A percentile compares a stretch with the other conserved stretches of the same genome.
These are phyloP conservation scores for Lasioglossum albipes DNA, from an alignment of 1,140 invertebrate species.

Conservation along the genomic window DNA sequence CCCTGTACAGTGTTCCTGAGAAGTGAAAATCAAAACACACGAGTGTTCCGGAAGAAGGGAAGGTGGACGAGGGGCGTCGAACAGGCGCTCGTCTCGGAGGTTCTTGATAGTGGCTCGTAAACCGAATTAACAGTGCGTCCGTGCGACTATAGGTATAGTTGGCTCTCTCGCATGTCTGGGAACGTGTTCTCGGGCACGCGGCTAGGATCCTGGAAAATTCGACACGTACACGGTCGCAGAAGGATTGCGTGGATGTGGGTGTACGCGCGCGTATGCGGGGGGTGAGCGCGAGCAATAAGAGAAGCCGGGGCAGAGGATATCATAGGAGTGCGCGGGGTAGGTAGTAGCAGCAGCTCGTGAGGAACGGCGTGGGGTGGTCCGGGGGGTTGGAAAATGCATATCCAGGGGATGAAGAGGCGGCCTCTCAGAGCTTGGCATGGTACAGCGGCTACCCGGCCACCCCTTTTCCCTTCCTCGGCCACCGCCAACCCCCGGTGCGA, in stretches of 20 bases:
- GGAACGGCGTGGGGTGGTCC: slow-evolving; percentile 23
- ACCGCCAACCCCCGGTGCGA: slow-evolving; percentile 35
- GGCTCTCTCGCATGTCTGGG: neutral
- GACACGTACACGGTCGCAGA: neutral
- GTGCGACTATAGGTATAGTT: slow-evolving; percentile 19
- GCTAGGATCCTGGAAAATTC: slow-evolving; percentile 13
- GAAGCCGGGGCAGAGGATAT: slow-evolving; percentile 48
- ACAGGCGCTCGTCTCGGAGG: slow-evolving; percentile 43
- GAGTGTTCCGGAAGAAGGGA: too few relatives aligned
- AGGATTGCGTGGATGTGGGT: neutral
- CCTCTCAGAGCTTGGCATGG: slow-evolving; percentile 62
- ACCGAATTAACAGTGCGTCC: slow-evolving; percentile 71
- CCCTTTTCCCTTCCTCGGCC: slow-evolving; percentile 34
- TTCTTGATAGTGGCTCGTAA: slow-evolving; percentile 72
- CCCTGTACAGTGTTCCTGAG: too few relatives aligned
- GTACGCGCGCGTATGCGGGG: neutral
- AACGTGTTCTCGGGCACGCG: neutral
- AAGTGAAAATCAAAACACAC: too few relatives aligned
- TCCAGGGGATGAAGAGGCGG: slow-evolving; percentile 62
- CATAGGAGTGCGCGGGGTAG: slow-evolving; percentile 37
- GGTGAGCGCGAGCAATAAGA: too few relatives aligned
- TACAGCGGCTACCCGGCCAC: slow-evolving; percentile 58
- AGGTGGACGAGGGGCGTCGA: too few relatives aligned
- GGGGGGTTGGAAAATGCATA: slow-evolving; percentile 63
- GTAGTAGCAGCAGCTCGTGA: slow-evolving; percentile 48